These are phyloP conservation scores for Netta rufina DNA, from an alignment of 2,797 vertebrate species.

Conservation along the genomic window DNA sequence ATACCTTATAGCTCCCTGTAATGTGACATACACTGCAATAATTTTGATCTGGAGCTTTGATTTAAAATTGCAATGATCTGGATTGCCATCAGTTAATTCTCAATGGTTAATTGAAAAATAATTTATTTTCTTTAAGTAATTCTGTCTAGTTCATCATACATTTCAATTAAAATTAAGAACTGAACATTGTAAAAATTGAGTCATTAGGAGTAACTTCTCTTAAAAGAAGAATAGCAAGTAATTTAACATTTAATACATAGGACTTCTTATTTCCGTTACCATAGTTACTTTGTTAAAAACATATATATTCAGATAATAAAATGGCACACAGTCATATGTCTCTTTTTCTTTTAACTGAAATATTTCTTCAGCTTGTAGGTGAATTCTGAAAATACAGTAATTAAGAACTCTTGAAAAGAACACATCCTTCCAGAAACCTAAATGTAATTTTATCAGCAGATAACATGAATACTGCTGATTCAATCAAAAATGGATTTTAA, in stretches of 20 bases:
- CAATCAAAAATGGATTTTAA: background rate
- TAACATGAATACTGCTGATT: background rate
- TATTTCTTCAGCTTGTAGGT: background rate
- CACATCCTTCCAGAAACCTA: background rate
- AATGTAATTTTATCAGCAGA: background rate
- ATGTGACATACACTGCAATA: background rate
- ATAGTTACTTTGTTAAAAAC: background rate
- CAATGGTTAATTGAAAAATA: slow-evolving; percentile 27
- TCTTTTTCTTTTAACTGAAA: background rate
- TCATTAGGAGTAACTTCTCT: slow-evolving; percentile 24
- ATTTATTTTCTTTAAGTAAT: slow-evolving; percentile 63
- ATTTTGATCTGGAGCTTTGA: background rate
- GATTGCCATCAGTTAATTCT: slow-evolving; percentile 17
- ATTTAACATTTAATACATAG: background rate
- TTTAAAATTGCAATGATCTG: background rate
- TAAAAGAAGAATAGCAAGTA: background rate
- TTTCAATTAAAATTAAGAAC: slow-evolving; percentile 61
- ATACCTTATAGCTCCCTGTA: background rate
- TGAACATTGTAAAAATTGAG: slow-evolving; percentile 22
- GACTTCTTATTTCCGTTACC: background rate
- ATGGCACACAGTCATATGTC: background rate
- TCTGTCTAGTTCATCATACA: slow-evolving; percentile 41
- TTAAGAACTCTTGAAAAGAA: background rate
- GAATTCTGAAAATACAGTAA: background rate
- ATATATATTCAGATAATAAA: background rate